Base-by-base conservation (phyloP, 2,113 vertebrate species). In the Ochotona curzoniae region DNA sequence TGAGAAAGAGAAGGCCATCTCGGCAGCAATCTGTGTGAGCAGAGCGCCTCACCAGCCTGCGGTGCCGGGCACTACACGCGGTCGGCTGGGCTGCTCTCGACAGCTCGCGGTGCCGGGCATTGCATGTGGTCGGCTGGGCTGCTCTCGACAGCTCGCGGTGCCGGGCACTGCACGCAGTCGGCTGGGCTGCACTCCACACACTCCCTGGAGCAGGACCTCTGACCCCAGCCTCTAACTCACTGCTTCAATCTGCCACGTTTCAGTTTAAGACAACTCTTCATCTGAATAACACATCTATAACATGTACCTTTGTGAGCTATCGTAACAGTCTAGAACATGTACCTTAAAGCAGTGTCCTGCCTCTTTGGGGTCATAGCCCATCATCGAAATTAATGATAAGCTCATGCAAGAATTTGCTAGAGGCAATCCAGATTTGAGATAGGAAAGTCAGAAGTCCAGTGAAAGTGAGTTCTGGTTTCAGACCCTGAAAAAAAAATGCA, bases 401-500 rank as follows among this genome's bases (percentile, higher is more conserved):
- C 18, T 89, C 79, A 25, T 81, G 26, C 3, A 86, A 92, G 47
- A 75, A 85, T 44, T 83, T 47, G 12, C 71, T 57, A 38, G 80
- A 10, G 21, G 7, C 7, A 92, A 73, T 2, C 23, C 18, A 84
- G 5, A 71, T 74, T 54, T 78, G 35, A 51, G 1, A 84, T 93
- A 87, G 8, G 67, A 91, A 87, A 78, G 32, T 28, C 80, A 35
- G 86, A 89, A 89, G 13, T 66, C 28, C 4, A 60, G 69, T 60
- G 86, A 80, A 93, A 95, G 75, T 90, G 15, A 87, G 14, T 63
- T 74, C 74, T 5, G 71, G 30, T 87, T 92, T 92, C 49, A 86
- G 23, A 49, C 20, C 32, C 28, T 51, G 73, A 2, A 79, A 69
- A 91, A 81, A 93, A 82, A 10, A 66, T 76, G 54, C 83, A 95